Percentiles rank a stretch among this genome's conserved stretches.
Conservation (phyloP, 2,113 vertebrate genomes). For the Sialia sialis region DNA sequence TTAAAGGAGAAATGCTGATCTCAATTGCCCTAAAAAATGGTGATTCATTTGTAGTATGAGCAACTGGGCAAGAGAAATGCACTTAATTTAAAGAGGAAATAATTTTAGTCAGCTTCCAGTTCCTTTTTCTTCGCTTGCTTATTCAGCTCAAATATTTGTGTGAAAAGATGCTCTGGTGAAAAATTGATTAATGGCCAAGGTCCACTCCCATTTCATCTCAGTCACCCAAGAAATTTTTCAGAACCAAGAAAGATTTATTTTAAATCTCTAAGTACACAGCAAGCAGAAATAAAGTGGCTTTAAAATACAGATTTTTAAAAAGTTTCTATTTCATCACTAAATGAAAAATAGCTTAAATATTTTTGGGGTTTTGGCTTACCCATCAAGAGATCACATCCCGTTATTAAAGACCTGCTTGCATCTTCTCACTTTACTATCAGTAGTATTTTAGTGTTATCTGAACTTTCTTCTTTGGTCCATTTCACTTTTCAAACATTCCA, state of each 20-base stretch:
- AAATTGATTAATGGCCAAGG: neutral
- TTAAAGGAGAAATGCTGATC: neutral
- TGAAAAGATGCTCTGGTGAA: slow-evolving; percentile 23
- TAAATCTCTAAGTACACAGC: neutral
- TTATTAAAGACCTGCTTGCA: neutral
- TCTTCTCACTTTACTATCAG: neutral
- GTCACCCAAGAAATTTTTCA: neutral
- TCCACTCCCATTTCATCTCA: neutral
- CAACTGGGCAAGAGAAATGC: neutral
- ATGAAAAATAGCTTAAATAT: neutral
- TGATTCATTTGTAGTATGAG: neutral
- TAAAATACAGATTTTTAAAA: neutral
- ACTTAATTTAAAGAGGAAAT: slow-evolving; percentile 13
- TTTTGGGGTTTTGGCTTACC: neutral
- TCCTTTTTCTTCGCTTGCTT: neutral
- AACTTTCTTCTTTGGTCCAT: neutral
- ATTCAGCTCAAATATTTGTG: slow-evolving; percentile 7
- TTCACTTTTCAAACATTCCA: neutral
- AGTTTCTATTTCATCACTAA: neutral
- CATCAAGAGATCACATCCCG: neutral
- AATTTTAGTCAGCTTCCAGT: neutral
- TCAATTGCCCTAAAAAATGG: neutral
- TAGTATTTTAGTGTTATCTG: neutral
- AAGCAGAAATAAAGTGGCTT: neutral
- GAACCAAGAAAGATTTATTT: neutral